These are phyloP conservation scores for Hetaerina titia DNA, from an alignment of 2,888 invertebrate genomes.

Conservation along the genomic window DNA sequence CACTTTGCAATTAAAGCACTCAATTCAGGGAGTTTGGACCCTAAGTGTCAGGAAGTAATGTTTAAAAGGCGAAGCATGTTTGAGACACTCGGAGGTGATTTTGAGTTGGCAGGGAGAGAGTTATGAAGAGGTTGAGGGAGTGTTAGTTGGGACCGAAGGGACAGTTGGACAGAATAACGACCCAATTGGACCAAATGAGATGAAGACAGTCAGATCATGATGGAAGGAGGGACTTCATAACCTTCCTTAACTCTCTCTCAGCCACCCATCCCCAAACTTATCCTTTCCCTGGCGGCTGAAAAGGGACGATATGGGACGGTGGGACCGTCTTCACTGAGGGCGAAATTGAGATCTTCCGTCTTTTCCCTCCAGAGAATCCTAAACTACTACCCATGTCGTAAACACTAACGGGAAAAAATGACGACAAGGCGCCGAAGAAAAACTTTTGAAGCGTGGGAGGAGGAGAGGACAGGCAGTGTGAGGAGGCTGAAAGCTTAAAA, in stretches of 20 bases:
- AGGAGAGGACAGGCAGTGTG: not conserved
- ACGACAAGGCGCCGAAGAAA: not conserved
- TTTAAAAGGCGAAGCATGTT: not conserved
- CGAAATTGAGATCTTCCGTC: not conserved
- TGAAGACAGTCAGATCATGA: not conserved
- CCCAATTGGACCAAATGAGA: conserved; percentile 8
- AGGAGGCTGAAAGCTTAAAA: not conserved
- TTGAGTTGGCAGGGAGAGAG: not conserved
- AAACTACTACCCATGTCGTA: not conserved
- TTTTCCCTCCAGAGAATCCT: not conserved
- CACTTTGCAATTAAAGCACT: not conserved
- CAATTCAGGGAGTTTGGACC: not conserved
- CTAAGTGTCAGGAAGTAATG: not conserved
- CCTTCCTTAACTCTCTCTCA: not conserved
- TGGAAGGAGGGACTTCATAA: not conserved
- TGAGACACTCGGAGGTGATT: not conserved
- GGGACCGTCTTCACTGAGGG: not conserved
- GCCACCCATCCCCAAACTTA: not conserved
- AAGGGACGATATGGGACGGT: not conserved
- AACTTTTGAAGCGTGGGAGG: conserved; percentile 5
- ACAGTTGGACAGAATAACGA: not conserved
- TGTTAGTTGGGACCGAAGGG: not conserved
- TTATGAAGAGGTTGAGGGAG: not conserved
- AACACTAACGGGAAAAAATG: not conserved
- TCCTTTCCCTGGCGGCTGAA: not conserved